Conservation (phyloP, 1,140 invertebrate genomes). For the Papilio machaon region DNA sequence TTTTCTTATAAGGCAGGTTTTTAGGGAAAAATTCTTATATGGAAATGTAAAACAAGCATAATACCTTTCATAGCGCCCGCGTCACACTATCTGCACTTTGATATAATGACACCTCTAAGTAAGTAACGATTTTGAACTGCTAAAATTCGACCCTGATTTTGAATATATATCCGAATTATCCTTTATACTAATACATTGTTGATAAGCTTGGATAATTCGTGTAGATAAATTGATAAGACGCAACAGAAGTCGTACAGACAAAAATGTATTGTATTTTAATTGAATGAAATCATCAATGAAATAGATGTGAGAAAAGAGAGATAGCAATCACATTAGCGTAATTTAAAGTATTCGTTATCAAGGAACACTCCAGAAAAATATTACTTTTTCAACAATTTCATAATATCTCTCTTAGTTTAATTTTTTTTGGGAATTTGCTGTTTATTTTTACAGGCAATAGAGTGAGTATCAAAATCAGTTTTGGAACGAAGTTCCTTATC, state of each 20-base stretch:
- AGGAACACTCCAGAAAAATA: no score
- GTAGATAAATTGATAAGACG: constrained; percentile 15
- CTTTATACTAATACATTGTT: background rate
- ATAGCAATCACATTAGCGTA: background rate
- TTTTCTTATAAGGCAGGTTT: no score
- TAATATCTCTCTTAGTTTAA: no score
- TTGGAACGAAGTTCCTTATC: no score
- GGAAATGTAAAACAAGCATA: no score
- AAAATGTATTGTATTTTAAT: background rate
- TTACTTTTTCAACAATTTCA: no score
- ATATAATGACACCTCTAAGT: constrained; percentile 21
- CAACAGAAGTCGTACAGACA: constrained; percentile 9
- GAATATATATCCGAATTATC: constrained; percentile 24
- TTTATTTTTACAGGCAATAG: no score
- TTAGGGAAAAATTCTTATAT: no score
- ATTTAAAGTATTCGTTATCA: background rate
- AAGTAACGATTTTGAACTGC: background rate
- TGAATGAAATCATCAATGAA: background rate
- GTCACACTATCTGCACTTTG: background rate
- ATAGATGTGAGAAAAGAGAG: background rate
- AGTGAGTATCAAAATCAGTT: no score
- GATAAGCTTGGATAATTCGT: constrained; percentile 11
- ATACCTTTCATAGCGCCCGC: constrained; percentile 27
- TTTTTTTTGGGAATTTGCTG: no score
- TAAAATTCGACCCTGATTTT: constrained; percentile 6